These are phyloP conservation scores for Halisarca cf. caerulea DNA, from an alignment of 37 sponge, comb jelly and placozoan genomes.

Conservation along the genomic window DNA sequence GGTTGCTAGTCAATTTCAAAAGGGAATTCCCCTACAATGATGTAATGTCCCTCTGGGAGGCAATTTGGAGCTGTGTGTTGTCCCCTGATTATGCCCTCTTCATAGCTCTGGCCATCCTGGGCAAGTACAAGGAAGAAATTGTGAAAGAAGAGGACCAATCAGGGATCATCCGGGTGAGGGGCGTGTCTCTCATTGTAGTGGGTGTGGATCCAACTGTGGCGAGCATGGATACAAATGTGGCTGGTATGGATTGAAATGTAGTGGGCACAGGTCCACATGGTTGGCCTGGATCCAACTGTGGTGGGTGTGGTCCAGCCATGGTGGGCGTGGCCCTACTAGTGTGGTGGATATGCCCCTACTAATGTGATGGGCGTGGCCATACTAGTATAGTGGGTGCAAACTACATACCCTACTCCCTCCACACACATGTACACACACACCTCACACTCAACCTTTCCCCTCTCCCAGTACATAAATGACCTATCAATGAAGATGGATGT, in stretches of 20 bases:
- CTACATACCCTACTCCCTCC: neutral
- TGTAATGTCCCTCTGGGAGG: constrained; percentile 87
- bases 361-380: neutral
- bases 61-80: constrained; percentile 76
- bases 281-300: too few relatives aligned
- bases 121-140: constrained; percentile 59
- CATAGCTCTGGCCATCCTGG: constrained; percentile 86
- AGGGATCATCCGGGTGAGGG: constrained; percentile 71
- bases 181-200: too few relatives aligned
- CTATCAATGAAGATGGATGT: constrained; percentile 59
- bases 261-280: too few relatives aligned
- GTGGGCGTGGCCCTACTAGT: neutral
- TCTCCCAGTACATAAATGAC: constrained; percentile 74
- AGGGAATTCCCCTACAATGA: constrained; percentile 82
- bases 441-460: neutral
- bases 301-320: too few relatives aligned
- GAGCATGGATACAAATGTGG: too few relatives aligned
- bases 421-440: neutral
- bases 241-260: too few relatives aligned
- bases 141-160: constrained; percentile 42
- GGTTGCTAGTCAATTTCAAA: constrained; percentile 93
- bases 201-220: too few relatives aligned
- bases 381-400: too few relatives aligned
- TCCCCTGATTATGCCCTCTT: constrained; percentile 83
- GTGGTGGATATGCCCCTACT: neutral